Evolutionary conservation across 2,888 invertebrate species (phyloP).

Genomic region (Heliconius sara): DNA sequence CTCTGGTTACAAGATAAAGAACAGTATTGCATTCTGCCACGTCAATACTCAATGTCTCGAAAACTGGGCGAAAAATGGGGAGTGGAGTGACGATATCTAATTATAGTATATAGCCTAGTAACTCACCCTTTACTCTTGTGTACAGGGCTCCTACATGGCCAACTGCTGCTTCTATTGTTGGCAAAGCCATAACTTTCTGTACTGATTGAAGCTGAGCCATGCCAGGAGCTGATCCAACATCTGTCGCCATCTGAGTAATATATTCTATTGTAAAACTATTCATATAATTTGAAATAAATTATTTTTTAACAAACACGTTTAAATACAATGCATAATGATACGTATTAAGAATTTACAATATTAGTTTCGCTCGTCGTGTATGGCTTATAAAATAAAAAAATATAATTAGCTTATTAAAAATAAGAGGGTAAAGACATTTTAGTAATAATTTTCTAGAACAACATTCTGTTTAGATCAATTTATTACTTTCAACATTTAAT

Average conservation of each 20-base stretch:
- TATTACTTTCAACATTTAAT: neutral
- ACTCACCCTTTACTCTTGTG: conserved; percentile 78
- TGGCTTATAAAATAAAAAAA: neutral
- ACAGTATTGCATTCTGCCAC: too few species aligned
- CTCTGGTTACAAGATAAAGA: too few species aligned
- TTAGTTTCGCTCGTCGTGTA: neutral
- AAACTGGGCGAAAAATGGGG: too few species aligned
- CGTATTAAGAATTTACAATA: neutral
- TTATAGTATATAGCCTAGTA: neutral
- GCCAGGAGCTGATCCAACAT: conserved; percentile 65
- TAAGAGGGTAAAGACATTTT: neutral
- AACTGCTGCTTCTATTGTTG: conserved; percentile 82
- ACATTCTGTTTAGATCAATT: neutral
- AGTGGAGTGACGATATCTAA: too few species aligned
- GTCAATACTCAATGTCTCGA: too few species aligned
- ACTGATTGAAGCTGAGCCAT: conserved; percentile 78
- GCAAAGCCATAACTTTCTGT: conserved; percentile 82
- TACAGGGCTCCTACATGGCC: conserved; percentile 84
- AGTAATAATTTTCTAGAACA: neutral
- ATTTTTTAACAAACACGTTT: neutral
- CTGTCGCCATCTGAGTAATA: conserved; percentile 70
- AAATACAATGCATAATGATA: neutral
- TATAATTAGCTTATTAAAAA: neutral
- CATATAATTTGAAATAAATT: neutral
- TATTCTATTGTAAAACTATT: neutral